A percentile compares a stretch with the other conserved stretches of the same genome.
Evolutionary conservation across 2,113 vertebrate species (phyloP).

Genomic region (Acanthochromis polyacanthus): DNA sequence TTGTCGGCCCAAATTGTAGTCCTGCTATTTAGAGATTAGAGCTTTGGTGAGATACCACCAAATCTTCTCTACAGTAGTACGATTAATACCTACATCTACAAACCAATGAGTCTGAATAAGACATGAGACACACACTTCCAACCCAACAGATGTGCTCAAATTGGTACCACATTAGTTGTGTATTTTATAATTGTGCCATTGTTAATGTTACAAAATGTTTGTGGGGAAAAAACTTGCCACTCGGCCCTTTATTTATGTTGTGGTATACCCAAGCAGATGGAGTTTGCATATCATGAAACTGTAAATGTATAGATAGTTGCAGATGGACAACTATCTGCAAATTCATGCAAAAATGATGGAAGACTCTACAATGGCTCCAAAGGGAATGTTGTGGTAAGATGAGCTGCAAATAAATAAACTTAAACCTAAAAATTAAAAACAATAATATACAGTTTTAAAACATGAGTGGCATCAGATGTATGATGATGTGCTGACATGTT

Average conservation of each 20-base stretch:
- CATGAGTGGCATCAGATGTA: no score
- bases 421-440: no score
- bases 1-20: background rate
- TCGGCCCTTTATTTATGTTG: background rate
- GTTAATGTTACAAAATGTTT: no score
- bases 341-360: background rate
- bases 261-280: background rate
- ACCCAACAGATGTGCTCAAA: no score
- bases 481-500: no score
- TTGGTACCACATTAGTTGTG: no score
- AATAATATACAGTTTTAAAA: no score
- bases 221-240: background rate
- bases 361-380: no score
- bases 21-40: slow-evolving; percentile 1
- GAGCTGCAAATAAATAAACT: background rate
- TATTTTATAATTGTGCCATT: no score
- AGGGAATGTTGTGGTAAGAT: no score
- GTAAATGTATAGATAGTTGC: background rate
- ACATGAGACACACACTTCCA: no score
- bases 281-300: background rate
- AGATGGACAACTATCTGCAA: background rate
- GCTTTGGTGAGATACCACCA: slow-evolving; percentile 3
- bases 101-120: background rate
- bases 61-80: no score
- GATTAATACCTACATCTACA: background rate